Evolutionary conservation across 2,113 vertebrate species (phyloP).

Genomic region (Rhea americana): DNA sequence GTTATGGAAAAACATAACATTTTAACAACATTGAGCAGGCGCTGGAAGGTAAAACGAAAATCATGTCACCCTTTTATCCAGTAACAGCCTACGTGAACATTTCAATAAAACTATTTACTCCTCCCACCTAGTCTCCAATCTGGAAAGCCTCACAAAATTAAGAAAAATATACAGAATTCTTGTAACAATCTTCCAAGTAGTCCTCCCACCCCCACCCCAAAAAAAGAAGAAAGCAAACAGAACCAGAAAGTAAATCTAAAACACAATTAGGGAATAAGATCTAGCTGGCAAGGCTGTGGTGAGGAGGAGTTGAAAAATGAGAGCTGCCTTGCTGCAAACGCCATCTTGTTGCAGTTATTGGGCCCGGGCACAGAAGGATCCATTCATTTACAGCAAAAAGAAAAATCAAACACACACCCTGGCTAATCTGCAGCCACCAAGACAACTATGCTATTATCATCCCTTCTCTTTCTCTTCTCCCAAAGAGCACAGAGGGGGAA

Average conservation of each 20-base stretch:
- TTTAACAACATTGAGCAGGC: not conserved
- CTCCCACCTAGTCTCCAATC: constrained; percentile 54
- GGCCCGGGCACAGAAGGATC: constrained; percentile 77
- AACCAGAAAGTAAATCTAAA: constrained; percentile 42
- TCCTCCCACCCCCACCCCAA: not conserved
- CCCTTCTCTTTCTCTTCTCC: constrained; percentile 8
- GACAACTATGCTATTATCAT: constrained; percentile 22
- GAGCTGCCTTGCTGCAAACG: constrained; percentile 75
- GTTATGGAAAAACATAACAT: not conserved
- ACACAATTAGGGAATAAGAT: constrained; percentile 58
- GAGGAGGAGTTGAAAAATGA: constrained; percentile 70
- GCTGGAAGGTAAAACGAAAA: constrained; percentile 22
- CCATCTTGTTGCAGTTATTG: constrained; percentile 81
- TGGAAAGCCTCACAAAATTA: constrained; percentile 14
- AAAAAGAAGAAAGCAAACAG: not conserved
- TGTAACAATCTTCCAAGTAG: not conserved
- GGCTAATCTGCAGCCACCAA: constrained; percentile 43
- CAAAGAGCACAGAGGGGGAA: not conserved
- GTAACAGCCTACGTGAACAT: constrained; percentile 15
- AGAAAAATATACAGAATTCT: not conserved
- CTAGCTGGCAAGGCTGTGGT: constrained; percentile 53
- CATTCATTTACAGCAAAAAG: constrained; percentile 77
- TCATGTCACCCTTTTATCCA: not conserved
- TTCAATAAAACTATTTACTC: constrained; percentile 60
- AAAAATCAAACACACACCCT: constrained; percentile 62